phyloP scores from a whole-genome alignment of 92 coral and sea anemone genomes.

The Zoanthus sansibaricus region DNA sequence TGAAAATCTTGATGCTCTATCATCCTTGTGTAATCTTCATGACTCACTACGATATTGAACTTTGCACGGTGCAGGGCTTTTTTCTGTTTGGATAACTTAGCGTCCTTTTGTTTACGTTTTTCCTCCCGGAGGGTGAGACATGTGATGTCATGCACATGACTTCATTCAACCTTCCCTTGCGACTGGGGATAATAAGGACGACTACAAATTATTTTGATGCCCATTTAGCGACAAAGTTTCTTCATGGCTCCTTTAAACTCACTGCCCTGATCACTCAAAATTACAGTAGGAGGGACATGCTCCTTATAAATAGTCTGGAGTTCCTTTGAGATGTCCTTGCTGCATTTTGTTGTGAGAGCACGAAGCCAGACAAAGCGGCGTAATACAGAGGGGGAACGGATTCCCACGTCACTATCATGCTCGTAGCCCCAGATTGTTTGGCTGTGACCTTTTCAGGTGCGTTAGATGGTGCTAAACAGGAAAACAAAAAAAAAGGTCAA shows the following conservation, averaged over 20 bases:
- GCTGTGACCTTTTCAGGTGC: too few species aligned
- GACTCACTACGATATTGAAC: conserved; percentile 3
- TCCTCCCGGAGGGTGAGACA: conserved; percentile 64
- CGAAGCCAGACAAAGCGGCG: conserved; percentile 7
- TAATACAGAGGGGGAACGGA: too few species aligned
- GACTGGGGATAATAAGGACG: neutral
- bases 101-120: conserved; percentile 34
- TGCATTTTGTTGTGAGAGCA: neutral
- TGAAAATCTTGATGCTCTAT: conserved; percentile 56
- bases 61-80: conserved; percentile 12
- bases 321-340: neutral
- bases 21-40: conserved; percentile 20
- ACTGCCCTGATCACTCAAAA: neutral
- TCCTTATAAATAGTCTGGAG: neutral
- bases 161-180: conserved; percentile 19
- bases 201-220: neutral
- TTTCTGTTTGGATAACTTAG: conserved; percentile 46
- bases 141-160: conserved; percentile 61
- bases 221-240: neutral
- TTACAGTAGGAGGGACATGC: neutral
- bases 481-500: too few species aligned
- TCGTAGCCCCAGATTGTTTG: too few species aligned
- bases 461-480: too few species aligned
- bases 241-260: neutral
- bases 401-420: too few species aligned